Percentiles rank a stretch among this genome's conserved stretches.
These are phyloP conservation scores for Sphaeridia pumilis DNA, from an alignment of 2,888 invertebrate species.

Conservation along the genomic window DNA sequence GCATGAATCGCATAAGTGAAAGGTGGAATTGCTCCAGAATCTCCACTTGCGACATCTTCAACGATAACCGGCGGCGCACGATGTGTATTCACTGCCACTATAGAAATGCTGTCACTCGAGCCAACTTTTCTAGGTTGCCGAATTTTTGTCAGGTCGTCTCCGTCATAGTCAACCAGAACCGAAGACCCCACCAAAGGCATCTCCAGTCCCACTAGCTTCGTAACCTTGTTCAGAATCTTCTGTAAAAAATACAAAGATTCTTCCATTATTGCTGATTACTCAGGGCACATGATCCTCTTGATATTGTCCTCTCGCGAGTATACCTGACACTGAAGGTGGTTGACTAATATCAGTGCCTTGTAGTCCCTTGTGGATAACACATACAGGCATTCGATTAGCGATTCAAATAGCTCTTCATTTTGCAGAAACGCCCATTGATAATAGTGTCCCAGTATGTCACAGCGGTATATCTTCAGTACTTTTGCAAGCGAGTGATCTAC, in stretches of 20 bases:
- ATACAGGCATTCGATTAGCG: conserved; percentile 24
- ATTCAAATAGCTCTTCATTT: conserved; percentile 23
- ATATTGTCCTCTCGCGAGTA: no score
- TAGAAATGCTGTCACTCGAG: conserved; percentile 4
- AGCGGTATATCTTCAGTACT: conserved; percentile 40
- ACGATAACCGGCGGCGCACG: no score
- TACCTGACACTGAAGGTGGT: no score
- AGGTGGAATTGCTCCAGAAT: conserved; percentile 14
- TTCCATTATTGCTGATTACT: no score
- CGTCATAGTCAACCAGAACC: conserved; percentile 11
- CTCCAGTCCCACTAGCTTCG: conserved; percentile 8
- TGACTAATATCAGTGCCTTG: no score
- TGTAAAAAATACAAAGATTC: no score
- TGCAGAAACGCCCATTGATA: conserved; percentile 35
- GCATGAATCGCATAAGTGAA: conserved; percentile 31
- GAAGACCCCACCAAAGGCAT: conserved; percentile 19
- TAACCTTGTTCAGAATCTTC: no score
- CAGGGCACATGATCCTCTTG: no score
- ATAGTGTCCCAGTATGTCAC: conserved; percentile 21
- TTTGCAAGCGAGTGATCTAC: conserved; percentile 49
- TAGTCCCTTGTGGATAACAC: conserved; percentile 30
- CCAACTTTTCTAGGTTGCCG: conserved; percentile 8
- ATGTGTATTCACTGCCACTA: conserved; percentile 7
- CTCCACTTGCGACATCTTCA: neutral
- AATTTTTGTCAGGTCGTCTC: conserved; percentile 1